A percentile compares a stretch with the other conserved stretches of the same genome.
These are phyloP conservation scores for Hemicordylus capensis DNA, from an alignment of 2,113 vertebrate species.

Conservation along the genomic window DNA sequence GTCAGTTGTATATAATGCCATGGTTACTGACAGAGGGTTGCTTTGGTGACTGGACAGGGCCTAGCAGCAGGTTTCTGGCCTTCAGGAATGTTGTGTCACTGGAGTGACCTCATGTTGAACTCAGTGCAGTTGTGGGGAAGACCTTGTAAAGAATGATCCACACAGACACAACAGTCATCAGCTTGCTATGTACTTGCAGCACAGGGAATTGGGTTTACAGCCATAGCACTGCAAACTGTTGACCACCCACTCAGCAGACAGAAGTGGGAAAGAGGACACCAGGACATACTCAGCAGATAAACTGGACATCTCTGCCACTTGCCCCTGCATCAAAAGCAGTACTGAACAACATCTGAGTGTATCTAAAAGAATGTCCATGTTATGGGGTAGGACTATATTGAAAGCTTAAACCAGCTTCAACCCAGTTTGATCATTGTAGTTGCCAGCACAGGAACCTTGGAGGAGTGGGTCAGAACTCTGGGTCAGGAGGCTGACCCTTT, in stretches of 20 bases:
- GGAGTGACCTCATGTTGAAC: conserved; percentile 51
- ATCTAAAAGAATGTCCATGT: background rate
- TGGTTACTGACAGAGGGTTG: background rate
- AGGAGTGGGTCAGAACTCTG: no score
- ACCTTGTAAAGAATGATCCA: conserved; percentile 24
- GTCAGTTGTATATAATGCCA: background rate
- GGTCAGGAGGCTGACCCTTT: no score
- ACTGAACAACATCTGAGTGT: conserved; percentile 51
- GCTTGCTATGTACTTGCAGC: conserved; percentile 34
- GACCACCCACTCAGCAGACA: conserved; percentile 65
- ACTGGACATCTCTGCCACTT: background rate
- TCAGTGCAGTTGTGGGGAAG: conserved; percentile 46
- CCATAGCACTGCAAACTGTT: conserved; percentile 57
- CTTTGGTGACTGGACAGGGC: background rate
- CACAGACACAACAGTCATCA: conserved; percentile 64
- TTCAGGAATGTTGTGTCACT: conserved; percentile 28
- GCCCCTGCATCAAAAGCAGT: background rate
- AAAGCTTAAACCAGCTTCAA: background rate
- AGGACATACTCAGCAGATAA: background rate
- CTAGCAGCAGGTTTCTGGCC: conserved; percentile 32
- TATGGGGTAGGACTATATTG: background rate
- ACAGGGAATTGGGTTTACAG: conserved; percentile 53
- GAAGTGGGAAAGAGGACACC: background rate
- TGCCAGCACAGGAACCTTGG: no score
- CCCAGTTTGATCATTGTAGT: background rate